Percentiles rank a stretch among this genome's conserved stretches.
phyloP scores from a whole-genome alignment of 2,113 vertebrate species.

The Melanotaenia duboulayi region DNA sequence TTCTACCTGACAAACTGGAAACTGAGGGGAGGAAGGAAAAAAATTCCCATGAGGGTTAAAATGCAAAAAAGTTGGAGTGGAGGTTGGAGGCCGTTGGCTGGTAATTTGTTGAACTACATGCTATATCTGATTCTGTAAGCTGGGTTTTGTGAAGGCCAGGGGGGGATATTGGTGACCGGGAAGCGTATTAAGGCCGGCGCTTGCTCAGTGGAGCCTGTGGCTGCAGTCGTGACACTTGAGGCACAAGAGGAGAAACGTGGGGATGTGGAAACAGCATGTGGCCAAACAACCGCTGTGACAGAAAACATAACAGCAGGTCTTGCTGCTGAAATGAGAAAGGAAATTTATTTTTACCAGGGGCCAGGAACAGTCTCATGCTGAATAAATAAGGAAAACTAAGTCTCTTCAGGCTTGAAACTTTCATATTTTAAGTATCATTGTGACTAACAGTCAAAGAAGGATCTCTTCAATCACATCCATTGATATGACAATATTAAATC shows the following conservation, averaged over 20 bases:
- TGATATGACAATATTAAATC: too few species aligned
- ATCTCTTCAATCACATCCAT: not conserved
- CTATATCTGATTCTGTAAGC: slow-evolving; percentile 62
- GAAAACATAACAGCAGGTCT: slow-evolving; percentile 32
- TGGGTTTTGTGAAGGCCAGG: slow-evolving; percentile 45
- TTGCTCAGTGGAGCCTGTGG: slow-evolving; percentile 51
- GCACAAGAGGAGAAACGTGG: slow-evolving; percentile 39
- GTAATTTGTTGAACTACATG: slow-evolving; percentile 64
- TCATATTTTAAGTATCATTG: not conserved
- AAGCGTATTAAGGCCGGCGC: slow-evolving; percentile 52
- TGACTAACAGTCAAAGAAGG: not conserved
- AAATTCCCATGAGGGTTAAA: slow-evolving; percentile 20
- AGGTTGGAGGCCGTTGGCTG: slow-evolving; percentile 41
- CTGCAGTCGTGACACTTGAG: slow-evolving; percentile 58
- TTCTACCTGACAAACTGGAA: slow-evolving; percentile 66
- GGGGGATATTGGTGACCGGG: slow-evolving; percentile 62
- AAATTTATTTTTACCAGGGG: slow-evolving; percentile 48
- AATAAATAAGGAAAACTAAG: slow-evolving; percentile 33
- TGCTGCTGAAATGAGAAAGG: slow-evolving; percentile 37
- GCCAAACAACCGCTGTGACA: slow-evolving; percentile 47
- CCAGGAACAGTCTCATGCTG: slow-evolving; percentile 21
- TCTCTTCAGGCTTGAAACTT: slow-evolving; percentile 3
- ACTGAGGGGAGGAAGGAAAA: not conserved
- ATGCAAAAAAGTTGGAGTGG: slow-evolving; percentile 50
- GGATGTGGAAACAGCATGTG: slow-evolving; percentile 44